Conservation (phyloP, 2,797 vertebrate species). For the Helostoma temminkii region DNA sequence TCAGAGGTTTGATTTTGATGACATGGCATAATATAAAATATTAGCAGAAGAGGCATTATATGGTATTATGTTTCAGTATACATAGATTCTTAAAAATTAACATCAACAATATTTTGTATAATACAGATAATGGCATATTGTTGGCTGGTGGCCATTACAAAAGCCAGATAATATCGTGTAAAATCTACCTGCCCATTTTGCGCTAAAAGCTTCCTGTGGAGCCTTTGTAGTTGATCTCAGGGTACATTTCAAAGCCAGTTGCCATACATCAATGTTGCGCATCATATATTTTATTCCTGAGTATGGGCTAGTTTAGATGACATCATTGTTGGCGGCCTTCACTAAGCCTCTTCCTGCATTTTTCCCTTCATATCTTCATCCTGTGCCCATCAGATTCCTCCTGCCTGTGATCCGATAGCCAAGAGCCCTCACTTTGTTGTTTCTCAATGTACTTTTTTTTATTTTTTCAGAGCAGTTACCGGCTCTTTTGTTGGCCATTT, state of each 20-base stretch:
- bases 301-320: conserved; percentile 34
- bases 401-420: conserved; percentile 62
- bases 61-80: no score
- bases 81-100: no score
- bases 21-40: no score
- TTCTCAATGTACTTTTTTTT: conserved; percentile 33
- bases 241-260: conserved; percentile 56
- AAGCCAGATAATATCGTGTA: background rate
- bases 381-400: conserved; percentile 11
- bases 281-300: conserved; percentile 34
- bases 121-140: background rate
- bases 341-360: conserved; percentile 10
- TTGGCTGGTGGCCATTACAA: background rate
- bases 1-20: background rate
- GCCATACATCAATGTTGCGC: conserved; percentile 43
- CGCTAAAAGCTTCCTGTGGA: conserved; percentile 31
- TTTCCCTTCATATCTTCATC: conserved; percentile 65
- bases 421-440: conserved; percentile 69
- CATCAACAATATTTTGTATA: no score
- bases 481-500: conserved; percentile 74
- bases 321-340: conserved; percentile 45
- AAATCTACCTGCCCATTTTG: conserved; percentile 49
- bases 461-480: conserved; percentile 54
- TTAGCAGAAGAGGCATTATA: no score
- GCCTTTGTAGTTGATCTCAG: conserved; percentile 49